phyloP scores from a whole-genome alignment of 37 sponge, comb jelly and placozoan species.

The Dysidea cf. avara region DNA sequence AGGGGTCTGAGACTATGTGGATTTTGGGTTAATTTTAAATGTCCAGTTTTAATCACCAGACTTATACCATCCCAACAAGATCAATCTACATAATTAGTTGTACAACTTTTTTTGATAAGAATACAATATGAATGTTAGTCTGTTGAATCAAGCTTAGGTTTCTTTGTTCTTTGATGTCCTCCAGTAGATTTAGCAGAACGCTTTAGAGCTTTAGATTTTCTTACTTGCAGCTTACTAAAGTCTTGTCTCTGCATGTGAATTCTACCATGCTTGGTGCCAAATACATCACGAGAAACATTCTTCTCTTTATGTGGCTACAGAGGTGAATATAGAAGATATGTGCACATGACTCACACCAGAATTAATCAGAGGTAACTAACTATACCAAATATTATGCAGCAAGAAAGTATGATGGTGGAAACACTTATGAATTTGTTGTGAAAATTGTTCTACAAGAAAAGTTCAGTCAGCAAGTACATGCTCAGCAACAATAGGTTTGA shows the following conservation, averaged over 20 bases:
- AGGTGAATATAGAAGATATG: neutral
- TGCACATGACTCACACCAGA: neutral
- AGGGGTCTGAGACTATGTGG: too few species aligned
- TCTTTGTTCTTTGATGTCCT: slow-evolving; percentile 6
- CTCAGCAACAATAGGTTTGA: neutral
- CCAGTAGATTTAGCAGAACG: neutral
- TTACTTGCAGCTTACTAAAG: slow-evolving; percentile 77
- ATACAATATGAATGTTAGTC: too few species aligned
- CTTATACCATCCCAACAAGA: too few species aligned
- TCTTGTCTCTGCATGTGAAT: slow-evolving; percentile 97
- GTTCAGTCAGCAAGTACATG: neutral
- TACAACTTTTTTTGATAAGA: too few species aligned
- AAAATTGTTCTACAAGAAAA: neutral
- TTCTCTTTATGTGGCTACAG: slow-evolving; percentile 74
- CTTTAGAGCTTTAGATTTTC: slow-evolving; percentile 74
- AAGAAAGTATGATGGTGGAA: neutral
- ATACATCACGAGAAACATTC: slow-evolving; percentile 83
- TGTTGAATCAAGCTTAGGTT: slow-evolving; percentile 9
- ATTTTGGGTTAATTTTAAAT: too few species aligned
- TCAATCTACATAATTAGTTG: too few species aligned
- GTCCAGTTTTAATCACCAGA: too few species aligned
- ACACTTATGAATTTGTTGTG: neutral
- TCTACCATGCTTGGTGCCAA: slow-evolving; percentile 86
- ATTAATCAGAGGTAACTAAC: neutral
- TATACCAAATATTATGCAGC: neutral